Evolutionary conservation across 2,113 vertebrate genomes (phyloP).

Genomic region (Toxostoma redivivum): DNA sequence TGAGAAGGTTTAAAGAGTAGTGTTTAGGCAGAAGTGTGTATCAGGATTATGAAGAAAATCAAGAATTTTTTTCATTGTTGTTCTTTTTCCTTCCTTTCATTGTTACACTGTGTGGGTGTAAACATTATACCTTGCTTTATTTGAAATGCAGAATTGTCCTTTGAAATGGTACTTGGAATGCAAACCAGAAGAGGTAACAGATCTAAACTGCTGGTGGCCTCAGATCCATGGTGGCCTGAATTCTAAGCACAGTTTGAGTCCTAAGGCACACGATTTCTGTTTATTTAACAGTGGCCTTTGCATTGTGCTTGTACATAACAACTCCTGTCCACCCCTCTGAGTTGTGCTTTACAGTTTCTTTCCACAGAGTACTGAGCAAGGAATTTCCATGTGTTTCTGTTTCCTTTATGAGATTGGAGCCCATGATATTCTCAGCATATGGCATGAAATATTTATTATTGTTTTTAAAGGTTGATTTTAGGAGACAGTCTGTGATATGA

Average conservation of each 20-base stretch:
- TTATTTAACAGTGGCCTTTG: background rate
- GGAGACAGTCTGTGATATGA: background rate
- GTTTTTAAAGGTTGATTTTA: conserved; percentile 22
- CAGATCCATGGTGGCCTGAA: background rate
- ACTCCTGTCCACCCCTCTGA: background rate
- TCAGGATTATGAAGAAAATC: background rate
- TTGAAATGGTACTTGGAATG: background rate
- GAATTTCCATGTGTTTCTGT: background rate
- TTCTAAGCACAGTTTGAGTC: background rate
- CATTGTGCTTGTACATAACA: background rate
- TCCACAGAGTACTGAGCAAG: background rate
- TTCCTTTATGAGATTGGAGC: background rate
- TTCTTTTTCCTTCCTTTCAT: background rate
- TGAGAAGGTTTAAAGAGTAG: background rate
- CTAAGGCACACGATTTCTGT: background rate
- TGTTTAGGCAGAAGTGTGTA: background rate
- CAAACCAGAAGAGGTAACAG: background rate
- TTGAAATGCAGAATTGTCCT: background rate
- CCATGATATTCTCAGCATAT: background rate
- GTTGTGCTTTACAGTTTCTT: background rate
- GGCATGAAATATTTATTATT: conserved; percentile 18
- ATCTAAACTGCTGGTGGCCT: background rate
- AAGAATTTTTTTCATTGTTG: background rate
- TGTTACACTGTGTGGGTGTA: background rate
- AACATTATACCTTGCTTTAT: background rate